Conservation (phyloP, 1,140 invertebrate species). For the Elysia chlorotica region DNA sequence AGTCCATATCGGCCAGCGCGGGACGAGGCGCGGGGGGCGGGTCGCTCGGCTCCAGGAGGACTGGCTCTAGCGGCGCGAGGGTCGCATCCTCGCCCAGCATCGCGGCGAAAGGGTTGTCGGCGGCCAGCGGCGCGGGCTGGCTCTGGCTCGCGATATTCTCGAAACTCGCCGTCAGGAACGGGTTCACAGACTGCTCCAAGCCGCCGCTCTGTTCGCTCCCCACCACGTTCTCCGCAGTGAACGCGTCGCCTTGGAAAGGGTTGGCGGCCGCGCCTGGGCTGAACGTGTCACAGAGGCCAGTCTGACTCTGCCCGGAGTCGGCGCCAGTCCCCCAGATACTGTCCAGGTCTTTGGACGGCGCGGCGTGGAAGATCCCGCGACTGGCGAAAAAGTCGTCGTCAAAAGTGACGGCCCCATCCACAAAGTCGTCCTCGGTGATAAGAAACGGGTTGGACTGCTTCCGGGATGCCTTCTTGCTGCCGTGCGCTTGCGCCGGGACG, state of each 20-base stretch:
- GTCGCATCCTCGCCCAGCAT: not conserved
- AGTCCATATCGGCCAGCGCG: not conserved
- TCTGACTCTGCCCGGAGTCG: conserved; percentile 9
- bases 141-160: conserved; percentile 29
- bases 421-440: conserved; percentile 24
- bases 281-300: conserved; percentile 14
- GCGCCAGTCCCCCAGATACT: conserved; percentile 24
- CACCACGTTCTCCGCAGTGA: conserved; percentile 25
- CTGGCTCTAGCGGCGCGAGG: not conserved
- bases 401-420: conserved; percentile 29
- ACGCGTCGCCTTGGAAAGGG: conserved; percentile 54
- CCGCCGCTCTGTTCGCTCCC: not conserved
- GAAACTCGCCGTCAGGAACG: conserved; percentile 41
- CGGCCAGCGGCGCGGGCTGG: conserved; percentile 11
- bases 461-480: not conserved
- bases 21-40: conserved; percentile 1
- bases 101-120: conserved; percentile 21
- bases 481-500: conserved; percentile 10
- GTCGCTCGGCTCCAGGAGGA: not conserved
- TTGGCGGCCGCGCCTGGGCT: conserved; percentile 26
- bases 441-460: conserved; percentile 21
- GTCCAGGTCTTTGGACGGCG: conserved; percentile 14
- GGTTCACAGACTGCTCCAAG: conserved; percentile 26
- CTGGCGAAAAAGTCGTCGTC: conserved; percentile 48
- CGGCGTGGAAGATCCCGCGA: conserved; percentile 12